Conservation (phyloP, 2,888 invertebrate species). For the Limnephilus auricula region DNA sequence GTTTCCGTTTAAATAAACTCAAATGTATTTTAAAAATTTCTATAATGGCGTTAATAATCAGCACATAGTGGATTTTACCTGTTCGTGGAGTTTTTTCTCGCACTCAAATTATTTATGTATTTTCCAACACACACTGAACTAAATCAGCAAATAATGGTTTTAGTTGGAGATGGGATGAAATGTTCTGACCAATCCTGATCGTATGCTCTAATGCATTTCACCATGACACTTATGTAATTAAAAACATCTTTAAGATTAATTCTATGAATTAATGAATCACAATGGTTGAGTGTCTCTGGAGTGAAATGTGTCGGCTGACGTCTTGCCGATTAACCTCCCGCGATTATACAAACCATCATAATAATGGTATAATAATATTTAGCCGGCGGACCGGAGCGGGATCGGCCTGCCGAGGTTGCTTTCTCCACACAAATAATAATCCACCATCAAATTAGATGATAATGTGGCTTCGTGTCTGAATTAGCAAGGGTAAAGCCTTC, state of each 20-base stretch:
- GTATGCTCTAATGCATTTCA: neutral
- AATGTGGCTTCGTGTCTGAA: conserved; percentile 21
- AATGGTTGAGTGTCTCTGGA: conserved; percentile 33
- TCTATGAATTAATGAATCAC: neutral
- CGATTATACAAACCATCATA: conserved; percentile 38
- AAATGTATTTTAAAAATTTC: too few species aligned
- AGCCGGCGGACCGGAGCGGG: conserved; percentile 20
- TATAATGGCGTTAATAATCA: too few species aligned
- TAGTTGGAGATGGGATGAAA: too few species aligned
- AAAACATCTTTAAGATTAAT: neutral
- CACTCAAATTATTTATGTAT: too few species aligned
- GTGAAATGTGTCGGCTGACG: conserved; percentile 38
- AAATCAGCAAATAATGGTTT: too few species aligned
- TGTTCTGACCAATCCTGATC: neutral
- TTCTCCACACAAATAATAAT: conserved; percentile 34
- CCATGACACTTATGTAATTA: neutral
- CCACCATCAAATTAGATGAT: conserved; percentile 35
- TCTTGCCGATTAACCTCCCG: conserved; percentile 40
- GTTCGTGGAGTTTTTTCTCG: too few species aligned
- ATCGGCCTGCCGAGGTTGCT: conserved; percentile 20
- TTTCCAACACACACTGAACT: too few species aligned
- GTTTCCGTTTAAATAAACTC: too few species aligned
- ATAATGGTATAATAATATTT: conserved; percentile 28
- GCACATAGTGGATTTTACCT: too few species aligned
- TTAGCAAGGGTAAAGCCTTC: neutral